phyloP scores from a whole-genome alignment of 1,140 invertebrate genomes.

The Dysdera silvatica region DNA sequence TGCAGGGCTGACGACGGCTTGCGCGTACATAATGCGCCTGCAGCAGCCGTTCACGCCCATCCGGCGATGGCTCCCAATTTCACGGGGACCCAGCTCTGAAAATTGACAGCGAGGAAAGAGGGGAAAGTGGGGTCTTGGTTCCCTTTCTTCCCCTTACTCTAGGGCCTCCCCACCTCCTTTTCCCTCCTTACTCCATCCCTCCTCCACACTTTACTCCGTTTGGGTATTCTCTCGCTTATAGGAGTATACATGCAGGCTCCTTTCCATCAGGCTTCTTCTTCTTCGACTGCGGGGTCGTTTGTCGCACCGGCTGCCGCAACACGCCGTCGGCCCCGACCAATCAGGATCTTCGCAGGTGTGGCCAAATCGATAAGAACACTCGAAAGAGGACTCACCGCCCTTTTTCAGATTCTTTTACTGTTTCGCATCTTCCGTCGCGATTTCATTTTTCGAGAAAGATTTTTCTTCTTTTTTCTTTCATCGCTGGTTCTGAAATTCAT shows the following conservation, averaged over 20 bases:
- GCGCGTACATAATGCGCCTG: slow-evolving; percentile 14
- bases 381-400: too few species aligned
- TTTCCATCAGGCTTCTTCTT: slow-evolving; percentile 18
- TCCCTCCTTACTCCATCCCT: not conserved
- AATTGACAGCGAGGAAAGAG: too few species aligned
- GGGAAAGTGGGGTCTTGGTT: too few species aligned
- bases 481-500: too few species aligned
- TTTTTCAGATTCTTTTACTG: too few species aligned
- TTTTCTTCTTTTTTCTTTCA: too few species aligned
- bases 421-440: too few species aligned
- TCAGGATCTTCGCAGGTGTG: slow-evolving; percentile 8
- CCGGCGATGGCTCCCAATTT: slow-evolving; percentile 23
- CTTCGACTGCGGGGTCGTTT: slow-evolving; percentile 12
- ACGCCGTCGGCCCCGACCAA: slow-evolving; percentile 21
- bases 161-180: slow-evolving; percentile 5
- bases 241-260: too few species aligned
- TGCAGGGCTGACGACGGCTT: not conserved
- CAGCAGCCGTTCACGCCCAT: slow-evolving; percentile 18
- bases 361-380: slow-evolving; percentile 4
- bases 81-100: slow-evolving; percentile 14
- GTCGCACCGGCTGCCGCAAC: slow-evolving; percentile 21
- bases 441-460: too few species aligned
- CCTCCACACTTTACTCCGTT: too few species aligned
- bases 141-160: too few species aligned
- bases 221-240: too few species aligned